A percentile compares a stretch with the other conserved stretches of the same genome.
Evolutionary conservation across 2,113 vertebrate genomes (phyloP).

Genomic region (Craseonycteris thonglongyai): DNA sequence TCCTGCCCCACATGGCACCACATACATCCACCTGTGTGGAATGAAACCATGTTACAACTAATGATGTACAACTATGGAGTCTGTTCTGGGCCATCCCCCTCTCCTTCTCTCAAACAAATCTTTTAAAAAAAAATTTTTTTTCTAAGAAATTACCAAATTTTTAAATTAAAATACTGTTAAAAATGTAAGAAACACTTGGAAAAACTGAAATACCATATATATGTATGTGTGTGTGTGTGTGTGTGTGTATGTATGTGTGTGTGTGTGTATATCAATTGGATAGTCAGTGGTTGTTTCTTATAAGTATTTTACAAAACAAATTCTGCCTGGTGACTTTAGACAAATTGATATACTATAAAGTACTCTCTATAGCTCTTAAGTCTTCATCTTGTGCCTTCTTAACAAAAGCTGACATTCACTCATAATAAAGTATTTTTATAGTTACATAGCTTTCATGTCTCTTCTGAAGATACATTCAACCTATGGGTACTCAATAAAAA

Average conservation of each 20-base stretch:
- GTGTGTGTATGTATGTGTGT: too few species aligned
- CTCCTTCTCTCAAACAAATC: too few species aligned
- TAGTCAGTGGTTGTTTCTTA: neutral
- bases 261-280: neutral
- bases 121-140: too few species aligned
- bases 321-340: conserved; percentile 17
- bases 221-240: too few species aligned
- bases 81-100: too few species aligned
- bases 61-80: too few species aligned
- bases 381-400: conserved; percentile 45
- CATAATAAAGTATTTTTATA: conserved; percentile 39
- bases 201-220: neutral
- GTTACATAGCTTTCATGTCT: conserved; percentile 27
- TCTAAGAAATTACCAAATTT: neutral
- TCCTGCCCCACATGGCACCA: too few species aligned
- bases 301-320: conserved; percentile 20
- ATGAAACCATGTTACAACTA: too few species aligned
- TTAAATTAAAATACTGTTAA: neutral
- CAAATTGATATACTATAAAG: conserved; percentile 51
- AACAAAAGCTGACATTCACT: conserved; percentile 13
- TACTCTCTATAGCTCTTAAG: conserved; percentile 1
- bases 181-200: conserved; percentile 2
- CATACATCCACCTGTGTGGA: too few species aligned
- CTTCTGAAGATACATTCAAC: conserved; percentile 45
- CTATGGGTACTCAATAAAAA: conserved; percentile 40